Evolutionary conservation across 2,797 vertebrate species (phyloP).

Genomic region (Phalloptychus januarius): DNA sequence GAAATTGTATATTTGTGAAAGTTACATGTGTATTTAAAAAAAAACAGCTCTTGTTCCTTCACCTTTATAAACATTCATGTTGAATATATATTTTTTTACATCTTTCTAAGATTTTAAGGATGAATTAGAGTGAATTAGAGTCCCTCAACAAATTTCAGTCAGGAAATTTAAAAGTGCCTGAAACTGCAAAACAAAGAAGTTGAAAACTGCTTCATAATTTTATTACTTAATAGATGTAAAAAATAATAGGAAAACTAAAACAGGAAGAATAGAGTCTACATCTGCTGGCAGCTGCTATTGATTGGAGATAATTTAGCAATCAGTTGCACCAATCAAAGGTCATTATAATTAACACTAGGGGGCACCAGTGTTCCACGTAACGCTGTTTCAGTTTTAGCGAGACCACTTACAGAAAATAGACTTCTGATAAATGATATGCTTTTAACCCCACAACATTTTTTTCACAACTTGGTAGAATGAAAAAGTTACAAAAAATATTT

Average conservation of each 20-base stretch:
- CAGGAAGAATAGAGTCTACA: neutral
- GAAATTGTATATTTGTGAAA: neutral
- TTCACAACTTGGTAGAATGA: slow-evolving; percentile 57
- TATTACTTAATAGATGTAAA: neutral
- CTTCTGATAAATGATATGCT: slow-evolving; percentile 59
- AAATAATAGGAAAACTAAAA: neutral
- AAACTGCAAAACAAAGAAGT: neutral
- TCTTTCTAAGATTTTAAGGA: neutral
- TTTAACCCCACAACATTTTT: slow-evolving; percentile 55
- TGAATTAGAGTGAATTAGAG: too few relatives aligned
- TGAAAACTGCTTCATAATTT: neutral
- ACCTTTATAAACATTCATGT: neutral
- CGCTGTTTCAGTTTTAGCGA: slow-evolving; percentile 37
- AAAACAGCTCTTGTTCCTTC: neutral
- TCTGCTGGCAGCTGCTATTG: slow-evolving; percentile 47
- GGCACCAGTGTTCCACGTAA: slow-evolving; percentile 83
- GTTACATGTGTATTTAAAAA: neutral
- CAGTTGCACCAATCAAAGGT: slow-evolving; percentile 54
- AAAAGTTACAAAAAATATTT: slow-evolving; percentile 71
- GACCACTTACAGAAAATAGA: slow-evolving; percentile 47
- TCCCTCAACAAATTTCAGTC: neutral
- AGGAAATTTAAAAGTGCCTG: neutral
- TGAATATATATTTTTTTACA: neutral
- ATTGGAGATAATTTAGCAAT: slow-evolving; percentile 55
- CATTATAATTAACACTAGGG: slow-evolving; percentile 79